Base-by-base conservation (phyloP, 2,113 vertebrate genomes). In the Oryzias celebensis region DNA sequence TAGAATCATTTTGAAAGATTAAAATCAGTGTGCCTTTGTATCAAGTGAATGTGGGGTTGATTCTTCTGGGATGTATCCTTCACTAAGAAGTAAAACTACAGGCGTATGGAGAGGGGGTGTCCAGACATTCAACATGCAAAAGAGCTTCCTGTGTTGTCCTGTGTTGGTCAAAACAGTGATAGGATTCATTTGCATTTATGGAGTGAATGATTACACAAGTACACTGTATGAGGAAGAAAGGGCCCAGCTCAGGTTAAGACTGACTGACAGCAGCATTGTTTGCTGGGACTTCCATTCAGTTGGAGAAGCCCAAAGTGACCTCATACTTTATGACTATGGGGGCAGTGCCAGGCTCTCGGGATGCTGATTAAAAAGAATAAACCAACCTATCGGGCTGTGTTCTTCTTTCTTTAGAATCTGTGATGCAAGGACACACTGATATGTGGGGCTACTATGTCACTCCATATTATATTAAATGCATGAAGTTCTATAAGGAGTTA, bases 351-450 rank as follows among this genome's bases (percentile, higher is more conserved):
- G 84, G 86, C 79, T 86, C 85, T 85, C 81, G 76, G 85, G 83
- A 82, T 84, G 87, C 79, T 90, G 87, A 91, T 91, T 90, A 90
- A 91, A 82, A 87, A 77, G 90, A 81, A 89, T 89, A 85, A 92
- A 89, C 83, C 84, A 80, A 73, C 78, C 71, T 73, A 76, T 81
- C 66, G 83, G 65, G 80, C 82, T 36, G 8, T 36, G 36, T 36
- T 36, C 36, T 36, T 12, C 10, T 36, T 36, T 36, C 36, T 12
- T 10, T 10, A 36, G 36, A 36, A 36, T 36, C 36, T 3, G 10
- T 36, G 36, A 36, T 36, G 36, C 36, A 36, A 36, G 36, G 36
- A 36, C 10, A 36, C 2, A 36, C 36, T 36, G 8, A 36, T 36
- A 12, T 36, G 36, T 36, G 7, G 10, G 36, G 36, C 36, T 36